phyloP scores from a whole-genome alignment of 92 coral and sea anemone genomes.

The Siderastrea siderea region DNA sequence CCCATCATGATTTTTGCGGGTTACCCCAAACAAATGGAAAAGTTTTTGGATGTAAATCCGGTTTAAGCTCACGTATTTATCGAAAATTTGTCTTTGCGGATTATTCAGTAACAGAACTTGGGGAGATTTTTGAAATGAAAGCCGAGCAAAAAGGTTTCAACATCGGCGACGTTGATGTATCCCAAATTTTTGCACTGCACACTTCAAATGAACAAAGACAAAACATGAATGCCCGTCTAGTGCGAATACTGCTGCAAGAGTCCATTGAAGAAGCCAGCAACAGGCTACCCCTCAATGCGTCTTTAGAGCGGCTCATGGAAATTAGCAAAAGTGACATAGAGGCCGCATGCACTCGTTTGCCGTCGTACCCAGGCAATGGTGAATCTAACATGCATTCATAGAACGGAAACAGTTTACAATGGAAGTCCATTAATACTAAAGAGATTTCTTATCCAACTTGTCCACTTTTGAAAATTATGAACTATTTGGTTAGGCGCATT shows the following conservation, averaged over 20 bases:
- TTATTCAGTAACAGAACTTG: slow-evolving; percentile 25
- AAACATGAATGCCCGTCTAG: slow-evolving; percentile 32
- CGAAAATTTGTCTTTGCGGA: slow-evolving; percentile 35
- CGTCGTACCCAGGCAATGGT: neutral
- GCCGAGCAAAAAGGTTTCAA: slow-evolving; percentile 26
- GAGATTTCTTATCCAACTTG: too few relatives aligned
- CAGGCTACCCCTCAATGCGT: slow-evolving; percentile 21
- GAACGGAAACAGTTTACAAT: too few relatives aligned
- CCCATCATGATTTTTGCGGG: slow-evolving; percentile 69
- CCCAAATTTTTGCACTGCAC: neutral
- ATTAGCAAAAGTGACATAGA: neutral
- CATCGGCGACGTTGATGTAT: neutral
- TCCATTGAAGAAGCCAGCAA: slow-evolving; percentile 28
- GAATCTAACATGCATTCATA: too few relatives aligned
- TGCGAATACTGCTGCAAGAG: slow-evolving; percentile 29
- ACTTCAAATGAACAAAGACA: slow-evolving; percentile 10
- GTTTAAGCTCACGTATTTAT: slow-evolving; percentile 41
- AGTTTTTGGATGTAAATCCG: slow-evolving; percentile 47
- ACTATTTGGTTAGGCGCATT: too few relatives aligned
- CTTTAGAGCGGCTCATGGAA: neutral
- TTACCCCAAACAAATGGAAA: slow-evolving; percentile 30
- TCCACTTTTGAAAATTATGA: too few relatives aligned
- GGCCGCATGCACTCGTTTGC: neutral
- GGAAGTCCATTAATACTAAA: too few relatives aligned
- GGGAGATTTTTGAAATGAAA: neutral